Evolutionary conservation across 2,888 invertebrate species (phyloP).

Genomic region (Hemaris fuciformis): DNA sequence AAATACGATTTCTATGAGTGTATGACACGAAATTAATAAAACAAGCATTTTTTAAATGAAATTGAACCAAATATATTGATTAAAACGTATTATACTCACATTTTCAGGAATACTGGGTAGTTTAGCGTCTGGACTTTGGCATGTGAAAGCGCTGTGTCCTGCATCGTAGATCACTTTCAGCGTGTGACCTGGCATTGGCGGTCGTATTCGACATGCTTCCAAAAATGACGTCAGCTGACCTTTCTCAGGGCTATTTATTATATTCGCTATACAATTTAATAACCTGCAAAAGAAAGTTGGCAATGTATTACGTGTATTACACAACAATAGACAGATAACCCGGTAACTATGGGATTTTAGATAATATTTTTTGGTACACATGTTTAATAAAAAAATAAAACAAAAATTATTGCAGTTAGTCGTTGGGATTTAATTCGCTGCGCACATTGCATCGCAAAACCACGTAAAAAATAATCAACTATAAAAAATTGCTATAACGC

Average conservation of each 20-base stretch:
- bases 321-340: not conserved
- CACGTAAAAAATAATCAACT: too few species aligned
- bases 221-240: slow-evolving; percentile 62
- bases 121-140: slow-evolving; percentile 90
- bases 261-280: slow-evolving; percentile 90
- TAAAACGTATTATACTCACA: slow-evolving; percentile 82
- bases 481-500: too few species aligned
- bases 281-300: slow-evolving; percentile 76
- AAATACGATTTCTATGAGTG: too few species aligned
- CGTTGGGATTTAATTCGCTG: too few species aligned
- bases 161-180: slow-evolving; percentile 65
- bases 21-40: too few species aligned
- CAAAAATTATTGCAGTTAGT: too few species aligned
- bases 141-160: slow-evolving; percentile 70
- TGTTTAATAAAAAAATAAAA: too few species aligned
- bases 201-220: slow-evolving; percentile 65
- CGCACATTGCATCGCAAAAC: too few species aligned
- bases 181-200: slow-evolving; percentile 68
- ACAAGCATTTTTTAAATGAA: too few species aligned
- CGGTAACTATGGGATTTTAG: not conserved
- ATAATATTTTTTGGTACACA: too few species aligned
- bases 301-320: not conserved
- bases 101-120: slow-evolving; percentile 98
- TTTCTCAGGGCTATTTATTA: slow-evolving; percentile 80
- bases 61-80: not conserved